phyloP scores from a whole-genome alignment of 2,113 vertebrate genomes.

The Turnix velox region DNA sequence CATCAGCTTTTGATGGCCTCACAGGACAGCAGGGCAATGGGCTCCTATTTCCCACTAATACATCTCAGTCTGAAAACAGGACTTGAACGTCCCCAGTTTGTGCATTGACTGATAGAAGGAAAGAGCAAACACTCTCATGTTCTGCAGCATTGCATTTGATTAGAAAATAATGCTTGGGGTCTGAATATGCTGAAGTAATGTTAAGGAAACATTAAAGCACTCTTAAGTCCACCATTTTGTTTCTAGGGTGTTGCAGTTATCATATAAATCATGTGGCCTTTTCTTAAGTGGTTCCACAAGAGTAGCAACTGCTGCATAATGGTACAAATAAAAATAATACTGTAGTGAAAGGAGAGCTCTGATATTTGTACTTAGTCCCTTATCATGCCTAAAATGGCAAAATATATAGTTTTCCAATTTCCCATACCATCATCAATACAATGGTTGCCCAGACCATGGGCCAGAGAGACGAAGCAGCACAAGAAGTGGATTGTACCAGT shows the following conservation, averaged over 20 bases:
- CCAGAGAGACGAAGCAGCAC: not conserved
- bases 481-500: not conserved
- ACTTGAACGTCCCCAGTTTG: not conserved
- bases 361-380: not conserved
- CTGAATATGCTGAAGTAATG: slow-evolving; percentile 20
- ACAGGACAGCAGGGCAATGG: not conserved
- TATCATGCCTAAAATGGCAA: not conserved
- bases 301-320: slow-evolving; percentile 17
- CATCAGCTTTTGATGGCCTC: slow-evolving; percentile 9
- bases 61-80: not conserved
- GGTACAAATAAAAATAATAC: slow-evolving; percentile 30
- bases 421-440: not conserved
- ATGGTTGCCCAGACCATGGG: not conserved
- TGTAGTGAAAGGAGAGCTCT: not conserved
- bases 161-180: slow-evolving; percentile 49
- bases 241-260: slow-evolving; percentile 15
- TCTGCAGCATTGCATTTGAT: slow-evolving; percentile 40
- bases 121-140: not conserved
- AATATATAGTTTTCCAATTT: not conserved
- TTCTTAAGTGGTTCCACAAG: slow-evolving; percentile 11
- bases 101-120: not conserved
- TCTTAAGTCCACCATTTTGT: slow-evolving; percentile 33
- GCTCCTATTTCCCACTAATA: not conserved
- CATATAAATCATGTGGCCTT: not conserved
- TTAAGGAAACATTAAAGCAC: slow-evolving; percentile 29